Evolutionary conservation across 2,797 vertebrate genomes (phyloP), one percentile per base, ranked within the genome.

Genomic region (Florisuga fusca): DNA sequence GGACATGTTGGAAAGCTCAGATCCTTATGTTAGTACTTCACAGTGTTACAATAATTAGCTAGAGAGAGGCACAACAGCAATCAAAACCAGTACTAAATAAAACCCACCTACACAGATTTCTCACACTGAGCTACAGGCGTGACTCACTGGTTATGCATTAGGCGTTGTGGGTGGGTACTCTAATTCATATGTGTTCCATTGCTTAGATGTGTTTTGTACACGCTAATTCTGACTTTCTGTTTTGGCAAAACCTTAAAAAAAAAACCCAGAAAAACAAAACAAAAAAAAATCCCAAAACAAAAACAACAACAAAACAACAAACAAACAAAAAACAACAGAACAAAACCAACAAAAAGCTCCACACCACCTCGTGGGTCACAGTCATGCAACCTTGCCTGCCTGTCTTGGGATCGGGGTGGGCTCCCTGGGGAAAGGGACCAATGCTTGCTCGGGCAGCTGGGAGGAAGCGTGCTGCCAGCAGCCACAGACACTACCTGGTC

Each of bases 121-220:
- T 90, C 95, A 75, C 93, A 87, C 93, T 78, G 84, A 90, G 89
- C 83, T 84, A 81, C 5, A 46, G 81, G 75, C 87, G 73, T 95
- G 97, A 96, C 93, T 96, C 96, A 97, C 55, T 68, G 55, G 84
- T 93, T 95, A 79, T 83, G 85, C 85, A 96, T 95, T 93, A 94
- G 80, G 75, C 68, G 2, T 23, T 73, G 95, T 93, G 94, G 96
- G 91, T 77, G 93, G 83, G 89, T 96, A 87, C 87, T 90, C 77
- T 80, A 50, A 71, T 94, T 94, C 94, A 88, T 94, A 86, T 59
- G 92, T 87, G 90, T 89, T 91, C 87, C 88, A 90, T 96, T 97
- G 95, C 91, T 90, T 82, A 93, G 90, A 62, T 88, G 62, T 84
- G 79, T 80, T 95, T 85, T 90, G 61, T 87, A 80, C 51, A 31